Evolutionary conservation across 2,797 vertebrate species (phyloP).

Genomic region (Cyprinodon diabolis): DNA sequence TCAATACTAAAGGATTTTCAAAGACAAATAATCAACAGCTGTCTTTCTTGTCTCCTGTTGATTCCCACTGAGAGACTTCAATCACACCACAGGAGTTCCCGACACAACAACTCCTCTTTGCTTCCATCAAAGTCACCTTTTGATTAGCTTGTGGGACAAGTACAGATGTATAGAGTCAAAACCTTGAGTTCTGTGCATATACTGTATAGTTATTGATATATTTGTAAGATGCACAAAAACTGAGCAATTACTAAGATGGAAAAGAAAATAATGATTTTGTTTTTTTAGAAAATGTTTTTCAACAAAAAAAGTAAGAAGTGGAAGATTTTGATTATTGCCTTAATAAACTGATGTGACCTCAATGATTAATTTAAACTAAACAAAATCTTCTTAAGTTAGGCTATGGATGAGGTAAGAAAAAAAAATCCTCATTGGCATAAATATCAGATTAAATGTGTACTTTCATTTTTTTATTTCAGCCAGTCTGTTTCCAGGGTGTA

Average conservation of each 20-base stretch:
- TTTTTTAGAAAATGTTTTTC: not conserved
- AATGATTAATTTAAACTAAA: not conserved
- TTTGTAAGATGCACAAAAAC: not conserved
- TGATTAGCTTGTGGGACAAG: slow-evolving; percentile 61
- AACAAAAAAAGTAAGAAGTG: not conserved
- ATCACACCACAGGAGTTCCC: slow-evolving; percentile 59
- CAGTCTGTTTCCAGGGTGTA: not conserved
- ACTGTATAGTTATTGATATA: slow-evolving; percentile 17
- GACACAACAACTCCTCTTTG: slow-evolving; percentile 44
- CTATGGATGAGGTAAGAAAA: not conserved
- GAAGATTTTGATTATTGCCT: not conserved
- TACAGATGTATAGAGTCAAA: slow-evolving; percentile 19
- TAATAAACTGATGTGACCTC: not conserved
- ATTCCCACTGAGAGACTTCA: slow-evolving; percentile 56
- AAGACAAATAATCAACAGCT: slow-evolving; percentile 35
- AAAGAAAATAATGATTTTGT: not conserved
- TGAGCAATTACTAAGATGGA: not conserved
- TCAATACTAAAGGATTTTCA: slow-evolving; percentile 19
- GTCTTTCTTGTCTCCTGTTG: slow-evolving; percentile 24
- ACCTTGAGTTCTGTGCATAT: not conserved
- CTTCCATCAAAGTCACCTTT: slow-evolving; percentile 62
- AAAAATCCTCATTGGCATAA: not conserved
- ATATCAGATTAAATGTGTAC: not conserved
- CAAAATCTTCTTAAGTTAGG: not conserved
- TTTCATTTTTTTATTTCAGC: not conserved